Conservation (phyloP, 2,888 invertebrate species). For the Coenonympha glycerion region DNA sequence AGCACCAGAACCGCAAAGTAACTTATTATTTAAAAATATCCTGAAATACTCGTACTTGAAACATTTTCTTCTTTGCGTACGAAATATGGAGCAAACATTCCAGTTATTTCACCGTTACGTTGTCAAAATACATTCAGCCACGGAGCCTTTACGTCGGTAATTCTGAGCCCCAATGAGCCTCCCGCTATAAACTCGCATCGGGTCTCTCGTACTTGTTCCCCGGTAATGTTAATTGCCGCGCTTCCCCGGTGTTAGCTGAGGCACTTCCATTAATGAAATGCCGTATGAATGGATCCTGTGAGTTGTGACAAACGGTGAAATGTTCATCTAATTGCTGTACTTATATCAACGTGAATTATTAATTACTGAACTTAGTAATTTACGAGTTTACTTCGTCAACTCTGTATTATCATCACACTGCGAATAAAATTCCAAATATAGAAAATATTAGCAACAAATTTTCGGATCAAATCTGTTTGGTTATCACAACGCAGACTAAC, state of each 20-base stretch:
- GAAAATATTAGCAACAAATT: too few relatives aligned
- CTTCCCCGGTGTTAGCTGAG: constrained; percentile 3
- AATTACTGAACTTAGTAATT: too few relatives aligned
- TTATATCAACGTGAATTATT: background rate
- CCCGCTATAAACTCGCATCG: background rate
- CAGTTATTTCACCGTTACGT: background rate
- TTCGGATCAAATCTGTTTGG: too few relatives aligned
- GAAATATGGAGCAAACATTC: background rate
- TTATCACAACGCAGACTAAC: too few relatives aligned
- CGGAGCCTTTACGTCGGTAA: background rate
- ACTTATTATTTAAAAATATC: background rate
- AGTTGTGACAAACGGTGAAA: background rate
- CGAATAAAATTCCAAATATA: too few relatives aligned
- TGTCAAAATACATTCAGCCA: background rate
- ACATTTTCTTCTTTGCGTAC: background rate
- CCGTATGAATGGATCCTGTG: constrained; percentile 1
- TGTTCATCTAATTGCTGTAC: background rate
- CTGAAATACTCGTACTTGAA: too few relatives aligned
- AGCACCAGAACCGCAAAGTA: too few relatives aligned
- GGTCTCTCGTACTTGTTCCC: background rate
- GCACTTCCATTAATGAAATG: background rate
- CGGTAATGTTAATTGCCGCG: constrained; percentile 19
- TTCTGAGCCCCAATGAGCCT: background rate
- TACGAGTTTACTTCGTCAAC: too few relatives aligned
- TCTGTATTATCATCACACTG: too few relatives aligned